Evolutionary conservation across 1,140 invertebrate genomes (phyloP), one percentile per base, ranked within the genome.

Genomic region (Camponotus vicinus): DNA sequence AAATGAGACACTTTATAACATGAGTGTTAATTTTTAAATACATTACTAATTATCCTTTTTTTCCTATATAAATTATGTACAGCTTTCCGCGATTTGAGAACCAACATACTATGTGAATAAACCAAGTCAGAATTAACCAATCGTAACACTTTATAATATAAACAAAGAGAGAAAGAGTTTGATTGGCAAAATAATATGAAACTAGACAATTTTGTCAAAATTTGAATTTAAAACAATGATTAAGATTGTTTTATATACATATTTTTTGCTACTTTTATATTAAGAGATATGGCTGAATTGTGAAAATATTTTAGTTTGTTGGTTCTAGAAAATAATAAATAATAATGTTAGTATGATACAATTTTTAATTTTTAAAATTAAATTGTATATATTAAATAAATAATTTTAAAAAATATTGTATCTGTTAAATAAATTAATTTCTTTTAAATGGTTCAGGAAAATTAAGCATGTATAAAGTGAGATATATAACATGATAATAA

Each of bases 401-500:
- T 27, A 27, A 27, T 27, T 27, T 27, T 27, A 27, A 27, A 27
- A 27, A 27, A 27, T 27, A 27, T 27, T 27, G 27, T 27, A 27
- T 27, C 27, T 27, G 27, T 27, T 21, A 52, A 32, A 45, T 3
- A 32, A 0, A 15, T 64, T 3, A 64, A 34, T 45, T 49, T 5
- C 18, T 34, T 52, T 18, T 37, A 67, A 13, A 67, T 21, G 1
- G 1, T 40, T n/a, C 67, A 55, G 64, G 32, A 32, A 57, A 79
- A 40, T 27, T 4, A 40, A 27, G 15, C 11, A 27, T n/a, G 15
- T n/a, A 32, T 67, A 40, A 69, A 55, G n/a, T 18, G 13, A 37
- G 7, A 63, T 45, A 3, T 57, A 37, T 84, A 87, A 79, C 66
- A 40, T 69, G 69, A 6, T 84, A 86, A 82, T 77, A 78, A 90